phyloP scores from a whole-genome alignment of 2,888 invertebrate genomes.

The Ochropacha duplaris region DNA sequence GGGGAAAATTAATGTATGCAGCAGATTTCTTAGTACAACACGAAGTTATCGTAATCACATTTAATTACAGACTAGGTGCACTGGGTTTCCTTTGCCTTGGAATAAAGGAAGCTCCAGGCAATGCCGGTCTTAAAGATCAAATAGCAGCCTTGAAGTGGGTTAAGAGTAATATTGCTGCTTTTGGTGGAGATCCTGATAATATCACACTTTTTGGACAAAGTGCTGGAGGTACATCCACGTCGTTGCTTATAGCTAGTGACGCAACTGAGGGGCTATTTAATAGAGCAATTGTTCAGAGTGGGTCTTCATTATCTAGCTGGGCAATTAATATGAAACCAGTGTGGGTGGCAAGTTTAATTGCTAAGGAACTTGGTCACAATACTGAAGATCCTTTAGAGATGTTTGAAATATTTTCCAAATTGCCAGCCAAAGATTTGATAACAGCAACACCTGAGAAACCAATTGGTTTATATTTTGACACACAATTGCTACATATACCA shows the following conservation, averaged over 20 bases:
- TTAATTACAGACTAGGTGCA: constrained; percentile 70
- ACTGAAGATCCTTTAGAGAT: constrained; percentile 62
- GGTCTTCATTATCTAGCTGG: constrained; percentile 66
- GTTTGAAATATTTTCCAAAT: constrained; percentile 56
- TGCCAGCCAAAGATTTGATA: constrained; percentile 48
- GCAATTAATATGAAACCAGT: constrained; percentile 64
- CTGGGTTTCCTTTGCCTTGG: constrained; percentile 70
- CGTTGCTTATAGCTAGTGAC: constrained; percentile 58
- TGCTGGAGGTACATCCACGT: constrained; percentile 63
- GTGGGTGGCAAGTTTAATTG: constrained; percentile 59
- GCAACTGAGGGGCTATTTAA: constrained; percentile 60
- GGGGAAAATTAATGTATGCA: constrained; percentile 62
- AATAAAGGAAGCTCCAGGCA: constrained; percentile 71
- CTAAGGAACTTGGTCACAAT: constrained; percentile 57
- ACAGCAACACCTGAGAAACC: constrained; percentile 49
- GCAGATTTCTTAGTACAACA: constrained; percentile 66
- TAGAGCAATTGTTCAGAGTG: constrained; percentile 69
- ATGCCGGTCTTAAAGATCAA: constrained; percentile 73
- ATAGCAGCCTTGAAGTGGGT: constrained; percentile 73
- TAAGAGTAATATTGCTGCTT: constrained; percentile 67
- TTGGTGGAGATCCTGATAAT: constrained; percentile 72
- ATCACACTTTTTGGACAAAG: constrained; percentile 75
- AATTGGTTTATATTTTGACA: constrained; percentile 62
- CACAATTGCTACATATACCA: constrained; percentile 61
- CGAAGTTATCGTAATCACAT: constrained; percentile 66